phyloP scores from a whole-genome alignment of 2,888 invertebrate genomes.

The Callyntrura sp. region DNA sequence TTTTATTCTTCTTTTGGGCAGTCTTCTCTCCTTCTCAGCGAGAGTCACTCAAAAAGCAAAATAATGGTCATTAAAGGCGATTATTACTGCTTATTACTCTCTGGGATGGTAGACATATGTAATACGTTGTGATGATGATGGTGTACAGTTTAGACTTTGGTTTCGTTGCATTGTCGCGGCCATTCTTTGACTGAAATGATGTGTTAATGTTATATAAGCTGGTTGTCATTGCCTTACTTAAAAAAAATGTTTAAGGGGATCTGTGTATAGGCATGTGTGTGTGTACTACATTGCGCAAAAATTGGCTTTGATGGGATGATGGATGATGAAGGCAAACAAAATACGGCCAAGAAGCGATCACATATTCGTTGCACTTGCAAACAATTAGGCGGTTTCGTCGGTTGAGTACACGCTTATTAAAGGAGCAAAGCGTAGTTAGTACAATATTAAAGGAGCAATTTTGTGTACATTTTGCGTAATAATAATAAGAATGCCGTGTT shows the following conservation, averaged over 20 bases:
- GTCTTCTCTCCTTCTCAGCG: conserved; percentile 34
- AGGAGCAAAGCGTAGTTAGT: no score
- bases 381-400: no score
- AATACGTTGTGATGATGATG: no score
- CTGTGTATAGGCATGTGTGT: no score
- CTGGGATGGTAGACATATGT: no score
- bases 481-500: no score
- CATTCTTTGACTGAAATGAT: neutral
- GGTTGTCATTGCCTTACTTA: conserved; percentile 10
- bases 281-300: conserved; percentile 59
- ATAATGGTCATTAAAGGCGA: conserved; percentile 51
- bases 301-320: neutral
- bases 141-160: no score
- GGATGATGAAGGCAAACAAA: no score
- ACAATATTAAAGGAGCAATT: conserved; percentile 10
- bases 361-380: neutral
- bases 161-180: neutral
- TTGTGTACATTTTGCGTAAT: neutral
- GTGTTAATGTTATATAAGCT: conserved; percentile 34
- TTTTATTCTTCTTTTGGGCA: no score
- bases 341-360: neutral
- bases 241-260: conserved; percentile 20
- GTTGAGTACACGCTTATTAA: no score
- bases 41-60: neutral
- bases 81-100: conserved; percentile 39